A percentile compares a stretch with the other conserved stretches of the same genome.
These are phyloP conservation scores for Geodia barretti DNA, from an alignment of 37 sponge, comb jelly and placozoan species.

Conservation along the genomic window DNA sequence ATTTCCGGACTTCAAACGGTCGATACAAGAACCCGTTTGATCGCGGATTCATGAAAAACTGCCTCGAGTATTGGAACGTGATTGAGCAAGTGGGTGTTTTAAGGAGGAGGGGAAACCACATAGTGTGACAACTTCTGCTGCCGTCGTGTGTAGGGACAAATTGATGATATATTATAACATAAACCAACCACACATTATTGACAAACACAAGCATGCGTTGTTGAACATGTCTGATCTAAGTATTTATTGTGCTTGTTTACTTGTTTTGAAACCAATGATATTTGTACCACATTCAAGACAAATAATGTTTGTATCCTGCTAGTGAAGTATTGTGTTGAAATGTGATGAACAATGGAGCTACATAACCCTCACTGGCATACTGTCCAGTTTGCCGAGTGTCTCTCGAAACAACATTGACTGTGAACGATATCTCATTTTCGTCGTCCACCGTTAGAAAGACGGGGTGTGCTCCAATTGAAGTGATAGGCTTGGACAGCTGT, in stretches of 20 bases:
- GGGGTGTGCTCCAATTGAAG: slow-evolving; percentile 11
- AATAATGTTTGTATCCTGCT: no score
- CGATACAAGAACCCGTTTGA: slow-evolving; percentile 79
- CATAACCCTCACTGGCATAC: no score
- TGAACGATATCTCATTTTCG: slow-evolving; percentile 4
- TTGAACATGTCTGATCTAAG: no score
- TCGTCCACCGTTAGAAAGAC: slow-evolving; percentile 53
- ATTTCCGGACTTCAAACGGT: slow-evolving; percentile 68
- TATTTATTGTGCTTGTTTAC: no score
- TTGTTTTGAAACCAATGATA: no score
- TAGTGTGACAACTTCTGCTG: neutral
- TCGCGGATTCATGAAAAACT: slow-evolving; percentile 71
- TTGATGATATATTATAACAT: neutral
- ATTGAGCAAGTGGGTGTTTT: neutral
- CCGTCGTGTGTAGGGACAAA: neutral
- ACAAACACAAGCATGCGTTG: no score
- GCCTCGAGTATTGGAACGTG: slow-evolving; percentile 77
- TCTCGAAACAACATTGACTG: slow-evolving; percentile 19
- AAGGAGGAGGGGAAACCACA: neutral
- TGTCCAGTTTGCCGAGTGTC: slow-evolving; percentile 4
- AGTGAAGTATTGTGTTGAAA: no score
- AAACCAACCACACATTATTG: no score
- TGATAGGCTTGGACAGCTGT: slow-evolving; percentile 53
- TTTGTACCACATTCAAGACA: no score
- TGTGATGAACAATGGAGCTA: no score